Conservation (phyloP, 2,888 invertebrate species). For the Lithophane semibrunnea region DNA sequence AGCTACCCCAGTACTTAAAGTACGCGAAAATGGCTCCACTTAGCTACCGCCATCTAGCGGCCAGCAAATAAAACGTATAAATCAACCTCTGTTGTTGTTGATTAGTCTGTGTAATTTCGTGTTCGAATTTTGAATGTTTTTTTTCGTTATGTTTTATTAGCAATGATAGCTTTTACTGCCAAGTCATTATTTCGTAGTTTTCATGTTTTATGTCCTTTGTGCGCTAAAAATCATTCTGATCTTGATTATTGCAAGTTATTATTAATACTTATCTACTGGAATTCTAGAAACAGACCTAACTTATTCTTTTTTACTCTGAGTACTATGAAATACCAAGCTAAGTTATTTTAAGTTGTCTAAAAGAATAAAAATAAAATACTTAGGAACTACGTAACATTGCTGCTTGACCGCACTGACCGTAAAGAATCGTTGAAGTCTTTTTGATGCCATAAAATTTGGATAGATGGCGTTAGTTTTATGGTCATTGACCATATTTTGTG, state of each 20-base stretch:
- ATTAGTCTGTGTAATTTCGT: slow-evolving; percentile 74
- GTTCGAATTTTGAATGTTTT: slow-evolving; percentile 36
- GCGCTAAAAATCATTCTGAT: too few relatives aligned
- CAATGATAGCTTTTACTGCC: neutral
- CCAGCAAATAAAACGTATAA: slow-evolving; percentile 76
- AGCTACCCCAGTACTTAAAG: slow-evolving; percentile 77
- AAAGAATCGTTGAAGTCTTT: neutral
- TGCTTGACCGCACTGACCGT: neutral
- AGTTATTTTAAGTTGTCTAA: neutral
- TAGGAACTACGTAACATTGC: neutral
- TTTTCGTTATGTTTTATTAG: neutral
- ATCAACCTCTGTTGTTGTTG: slow-evolving; percentile 76
- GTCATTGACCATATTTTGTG: slow-evolving; percentile 68
- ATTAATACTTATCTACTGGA: too few relatives aligned
- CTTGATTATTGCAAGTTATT: too few relatives aligned
- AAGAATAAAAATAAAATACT: neutral
- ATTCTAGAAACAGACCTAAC: too few relatives aligned
- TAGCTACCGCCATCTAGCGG: slow-evolving; percentile 85
- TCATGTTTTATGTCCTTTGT: neutral
- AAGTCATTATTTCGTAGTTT: neutral
- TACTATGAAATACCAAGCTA: neutral
- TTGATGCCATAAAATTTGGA: neutral
- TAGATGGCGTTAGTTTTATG: slow-evolving; percentile 74
- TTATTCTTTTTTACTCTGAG: too few relatives aligned
- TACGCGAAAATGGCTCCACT: slow-evolving; percentile 86